Base-by-base conservation (phyloP, 2,797 vertebrate species). In the Artibeus lituratus region DNA sequence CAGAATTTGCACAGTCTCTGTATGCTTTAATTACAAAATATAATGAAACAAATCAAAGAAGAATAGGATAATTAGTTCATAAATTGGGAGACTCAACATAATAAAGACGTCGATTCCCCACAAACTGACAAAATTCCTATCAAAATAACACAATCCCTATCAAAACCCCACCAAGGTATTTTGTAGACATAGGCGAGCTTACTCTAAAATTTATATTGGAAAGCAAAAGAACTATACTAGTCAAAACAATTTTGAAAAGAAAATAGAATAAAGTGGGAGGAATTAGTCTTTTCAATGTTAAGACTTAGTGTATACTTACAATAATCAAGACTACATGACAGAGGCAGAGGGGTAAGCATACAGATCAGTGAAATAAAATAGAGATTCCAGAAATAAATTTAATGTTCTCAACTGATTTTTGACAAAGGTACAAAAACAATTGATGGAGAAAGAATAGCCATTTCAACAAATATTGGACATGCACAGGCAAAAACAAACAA, bases 11-110 rank as follows among this genome's bases (percentile, higher is more conserved):
- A 49, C n/a, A 92, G 42, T 15, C 81, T 62, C 62, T 47, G 16
- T 62, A 29, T 39, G 19, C 8, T 76, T 81, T 70, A 89, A 86
- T 69, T 82, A 82, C 14, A 92, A 88, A 85, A 85, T 93, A 32
- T 49, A 81, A 90, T 86, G 29, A 78, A 67, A 93, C 55, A 85
- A 82, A 57, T 92, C 35, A 80, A 84, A 87, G 53, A 70, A 86
- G 37, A 65, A 5, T 9, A 39, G 19, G 37, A 53, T 84, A 70
- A 84, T 44, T 44, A 35, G 18, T 85, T 88, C 26, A 89, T 39
- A 92, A 55, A 67, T 9, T 69, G 18, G 47, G 78, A 93, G 85
- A 65, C 12, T 73, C 32, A n/a, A 57, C 4, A 35, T 73, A 88
- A 85, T 78, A 67, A 78, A 85, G 42, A 69, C 37, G 10, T 53